Evolutionary conservation across 2,888 invertebrate genomes (phyloP), one percentile per base, ranked within the genome.

Genomic region (Zygothrica quintamaculata): DNA sequence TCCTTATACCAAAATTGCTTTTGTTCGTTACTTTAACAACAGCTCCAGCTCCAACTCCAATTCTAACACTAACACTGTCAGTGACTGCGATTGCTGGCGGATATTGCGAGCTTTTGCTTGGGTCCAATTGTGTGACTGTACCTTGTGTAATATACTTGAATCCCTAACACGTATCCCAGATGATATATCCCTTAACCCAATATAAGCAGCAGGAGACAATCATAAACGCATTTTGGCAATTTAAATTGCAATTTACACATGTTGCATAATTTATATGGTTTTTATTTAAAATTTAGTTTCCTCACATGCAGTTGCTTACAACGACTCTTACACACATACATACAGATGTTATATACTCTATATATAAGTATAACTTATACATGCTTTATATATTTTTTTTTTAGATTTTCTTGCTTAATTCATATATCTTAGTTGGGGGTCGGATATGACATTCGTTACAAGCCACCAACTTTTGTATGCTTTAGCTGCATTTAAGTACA

Each of bases 281-380:
- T 71, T 71, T 64, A 64, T 70, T 71, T 71, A 71, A 74, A 71
- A 71, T 71, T 64, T 74, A 74, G 64, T 74, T 47, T 34, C 31
- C 52, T 69, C 52, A 31, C 33, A 50, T 69, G 73, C 69, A 72
- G 59, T 57, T 73, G 57, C 57, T 62, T 74, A 74, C 74, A 66
- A 5, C 33, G 55, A 73, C 59, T 69, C 55, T 60, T 50, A 53
- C 65, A 53, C 65, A 57, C 18, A 57, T 67, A 53, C 39, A 70
- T 22, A 73, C 57, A 43, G 11, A 34, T 25, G 13, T 36, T 42
- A 42, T 47, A 48, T 15, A 48, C 33, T n/a, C n/a, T n/a, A n/a
- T 44, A 33, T 40, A 34, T 40, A 22, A 13, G 34, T 64, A 25
- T 50, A 46, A 42, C 22, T 47, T 50, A 44, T 44, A 43, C n/a